These are phyloP conservation scores for Dolichoris vasculosae DNA, from an alignment of 1,140 invertebrate species.

Conservation along the genomic window DNA sequence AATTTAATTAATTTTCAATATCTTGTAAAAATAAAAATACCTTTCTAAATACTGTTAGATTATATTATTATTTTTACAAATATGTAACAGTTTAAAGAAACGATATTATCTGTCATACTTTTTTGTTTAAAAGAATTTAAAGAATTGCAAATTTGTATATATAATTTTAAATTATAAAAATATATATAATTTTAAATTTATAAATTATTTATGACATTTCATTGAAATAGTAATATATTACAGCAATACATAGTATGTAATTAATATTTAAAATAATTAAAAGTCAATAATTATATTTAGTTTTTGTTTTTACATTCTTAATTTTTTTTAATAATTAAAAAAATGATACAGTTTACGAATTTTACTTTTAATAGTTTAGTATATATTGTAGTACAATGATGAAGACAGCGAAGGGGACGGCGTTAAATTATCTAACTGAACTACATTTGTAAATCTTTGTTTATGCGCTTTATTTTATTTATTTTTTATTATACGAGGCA, in stretches of 20 bases:
- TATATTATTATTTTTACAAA: too few relatives aligned
- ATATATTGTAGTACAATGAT: slow-evolving; percentile 45
- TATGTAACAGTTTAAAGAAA: too few relatives aligned
- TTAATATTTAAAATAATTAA: not conserved
- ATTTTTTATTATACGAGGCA: not conserved
- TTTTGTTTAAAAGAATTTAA: too few relatives aligned
- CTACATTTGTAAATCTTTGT: not conserved
- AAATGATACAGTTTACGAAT: not conserved
- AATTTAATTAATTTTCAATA: too few relatives aligned
- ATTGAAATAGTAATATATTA: not conserved
- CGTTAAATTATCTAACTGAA: slow-evolving; percentile 54
- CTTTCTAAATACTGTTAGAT: too few relatives aligned
- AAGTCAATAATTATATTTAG: not conserved
- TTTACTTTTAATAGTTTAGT: slow-evolving; percentile 5
- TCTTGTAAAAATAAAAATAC: not conserved
- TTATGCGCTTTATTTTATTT: not conserved
- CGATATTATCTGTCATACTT: too few relatives aligned
- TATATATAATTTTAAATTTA: too few relatives aligned
- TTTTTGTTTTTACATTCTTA: not conserved
- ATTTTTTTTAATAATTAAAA: not conserved
- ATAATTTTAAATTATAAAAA: too few relatives aligned
- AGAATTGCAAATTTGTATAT: too few relatives aligned
- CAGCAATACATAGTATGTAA: not conserved
- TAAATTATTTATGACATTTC: too few relatives aligned
- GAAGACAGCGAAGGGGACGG: slow-evolving; percentile 56